Conservation (phyloP, 1,140 invertebrate genomes). For the Lucilia sericata region DNA sequence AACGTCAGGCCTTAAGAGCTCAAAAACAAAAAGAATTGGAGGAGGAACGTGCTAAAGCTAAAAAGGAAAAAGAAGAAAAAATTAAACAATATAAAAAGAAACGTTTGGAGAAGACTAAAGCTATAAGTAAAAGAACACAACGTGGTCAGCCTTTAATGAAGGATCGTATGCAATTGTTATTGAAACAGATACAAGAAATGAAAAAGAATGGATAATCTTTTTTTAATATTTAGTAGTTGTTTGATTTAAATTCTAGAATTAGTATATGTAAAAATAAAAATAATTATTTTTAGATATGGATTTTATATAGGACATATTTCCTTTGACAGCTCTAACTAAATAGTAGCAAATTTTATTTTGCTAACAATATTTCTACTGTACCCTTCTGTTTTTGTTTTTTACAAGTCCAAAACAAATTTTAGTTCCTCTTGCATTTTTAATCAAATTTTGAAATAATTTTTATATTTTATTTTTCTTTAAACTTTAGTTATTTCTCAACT, state of each 20-base stretch:
- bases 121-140: slow-evolving; percentile 60
- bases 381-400: too few relatives aligned
- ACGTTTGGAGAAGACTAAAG: slow-evolving; percentile 61
- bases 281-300: too few relatives aligned
- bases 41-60: slow-evolving; percentile 40
- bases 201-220: slow-evolving; percentile 48
- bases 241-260: background rate
- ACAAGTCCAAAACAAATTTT: background rate
- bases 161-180: slow-evolving; percentile 63
- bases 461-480: background rate
- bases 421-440: background rate
- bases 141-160: slow-evolving; percentile 65
- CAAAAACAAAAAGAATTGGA: slow-evolving; percentile 44
- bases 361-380: too few relatives aligned
- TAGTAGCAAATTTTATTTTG: too few relatives aligned
- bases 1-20: slow-evolving; percentile 29
- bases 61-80: slow-evolving; percentile 56
- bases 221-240: background rate
- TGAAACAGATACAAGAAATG: slow-evolving; percentile 66
- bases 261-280: background rate
- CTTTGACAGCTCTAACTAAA: too few relatives aligned
- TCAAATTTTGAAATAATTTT: background rate
- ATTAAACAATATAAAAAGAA: slow-evolving; percentile 61
- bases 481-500: background rate
- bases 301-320: too few relatives aligned